Base-by-base conservation (phyloP, 2,888 invertebrate species). In the Eurytoma californica region DNA sequence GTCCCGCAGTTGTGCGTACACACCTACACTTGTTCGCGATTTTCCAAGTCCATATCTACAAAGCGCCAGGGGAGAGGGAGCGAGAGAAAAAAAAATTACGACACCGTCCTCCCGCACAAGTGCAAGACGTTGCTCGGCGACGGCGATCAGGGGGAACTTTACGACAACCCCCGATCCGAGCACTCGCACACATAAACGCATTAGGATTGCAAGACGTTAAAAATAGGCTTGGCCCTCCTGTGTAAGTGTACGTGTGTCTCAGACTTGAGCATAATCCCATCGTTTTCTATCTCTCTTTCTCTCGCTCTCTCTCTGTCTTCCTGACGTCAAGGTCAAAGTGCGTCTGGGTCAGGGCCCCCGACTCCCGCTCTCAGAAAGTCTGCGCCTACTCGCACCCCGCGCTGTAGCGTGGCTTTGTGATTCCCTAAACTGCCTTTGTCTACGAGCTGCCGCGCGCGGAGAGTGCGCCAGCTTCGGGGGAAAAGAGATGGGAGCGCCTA, bases 301-400 rank as follows among this genome's bases (percentile, higher is more conserved):
- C n/a, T n/a, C n/a, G n/a, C n/a, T 63, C 72, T 77, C 49, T 72
- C 76, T 16, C 66, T 55, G 55, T 80, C 60, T 80, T 65, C 69
- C 76, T 72, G 73, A 58, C 83, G 72, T 72, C 79, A 85, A 86
- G 84, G 84, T 84, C 84, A 81, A 68, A 68, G 77, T 80, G 82
- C 79, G 84, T 83, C 82, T 84, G 85, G 82, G 83, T 84, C 83
- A 84, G 82, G 78, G 82, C 79, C 80, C 79, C 82, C 70, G 73
- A 39, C 73, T 57, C 53, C 55, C 39, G 39, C 39, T 7, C 7
- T 39, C 39, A 9, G 24, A 60, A 61, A 61, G 47, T 66, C 20
- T 70, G 58, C 4, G 58, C 4, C 60, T 28, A 28, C 9, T 9
- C 77, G 47, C 47, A 51, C 60, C 57, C 60, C 18, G 47, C 70